phyloP scores from a whole-genome alignment of 2,113 vertebrate species.

The Coreoperca whiteheadi region DNA sequence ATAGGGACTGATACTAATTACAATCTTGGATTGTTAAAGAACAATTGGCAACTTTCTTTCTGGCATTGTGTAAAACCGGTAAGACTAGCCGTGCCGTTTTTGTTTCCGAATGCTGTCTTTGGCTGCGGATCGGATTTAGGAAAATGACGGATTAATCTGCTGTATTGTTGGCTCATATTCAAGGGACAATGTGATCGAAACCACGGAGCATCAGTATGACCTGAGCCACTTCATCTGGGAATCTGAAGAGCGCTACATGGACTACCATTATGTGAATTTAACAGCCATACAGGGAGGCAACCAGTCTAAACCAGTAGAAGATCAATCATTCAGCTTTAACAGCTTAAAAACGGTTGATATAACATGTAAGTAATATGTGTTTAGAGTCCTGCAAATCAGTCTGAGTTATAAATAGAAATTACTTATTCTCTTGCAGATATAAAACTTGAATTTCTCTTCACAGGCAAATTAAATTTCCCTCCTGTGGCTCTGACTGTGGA shows the following conservation, averaged over 20 bases:
- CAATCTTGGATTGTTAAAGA: too few relatives aligned
- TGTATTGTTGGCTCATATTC: neutral
- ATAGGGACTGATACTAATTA: too few relatives aligned
- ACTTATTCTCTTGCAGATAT: neutral
- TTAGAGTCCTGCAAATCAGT: neutral
- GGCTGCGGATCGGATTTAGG: too few relatives aligned
- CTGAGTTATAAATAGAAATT: neutral
- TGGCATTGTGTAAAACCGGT: neutral
- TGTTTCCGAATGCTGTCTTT: neutral
- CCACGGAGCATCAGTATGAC: conserved; percentile 38
- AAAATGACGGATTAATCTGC: neutral
- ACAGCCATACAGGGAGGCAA: conserved; percentile 24
- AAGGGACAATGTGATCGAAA: fast-evolving
- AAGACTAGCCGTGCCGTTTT: neutral
- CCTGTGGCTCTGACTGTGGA: neutral
- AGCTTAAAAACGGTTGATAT: fast-evolving
- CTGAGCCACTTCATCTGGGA: conserved; percentile 53
- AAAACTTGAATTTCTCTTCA: neutral
- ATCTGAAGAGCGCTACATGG: neutral
- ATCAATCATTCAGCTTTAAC: conserved; percentile 51
- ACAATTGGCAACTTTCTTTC: too few relatives aligned
- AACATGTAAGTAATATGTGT: neutral
- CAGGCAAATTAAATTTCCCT: conserved; percentile 78
- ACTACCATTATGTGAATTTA: neutral
- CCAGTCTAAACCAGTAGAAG: fast-evolving